Evolutionary conservation across 2,113 vertebrate species (phyloP), one percentile per base, ranked within the genome.

Genomic region (Orcinus orca): DNA sequence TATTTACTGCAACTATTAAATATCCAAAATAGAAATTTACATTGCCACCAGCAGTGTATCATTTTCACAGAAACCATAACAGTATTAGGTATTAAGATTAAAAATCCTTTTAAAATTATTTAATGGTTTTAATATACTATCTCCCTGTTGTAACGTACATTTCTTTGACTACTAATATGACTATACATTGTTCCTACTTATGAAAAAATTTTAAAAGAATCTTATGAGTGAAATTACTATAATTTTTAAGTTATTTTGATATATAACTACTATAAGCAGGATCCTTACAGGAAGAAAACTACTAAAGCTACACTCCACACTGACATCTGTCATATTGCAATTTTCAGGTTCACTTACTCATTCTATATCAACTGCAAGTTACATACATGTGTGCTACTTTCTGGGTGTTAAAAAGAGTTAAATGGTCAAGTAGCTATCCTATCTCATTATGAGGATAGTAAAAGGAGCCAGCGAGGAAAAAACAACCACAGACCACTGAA

Each of bases 1-100:
- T 23, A 91, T 83, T 90, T 84, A 86, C 63, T 87, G 17, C 55
- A 95, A 83, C n/a, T 55, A 23, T 13, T n/a, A 80, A 85, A 89
- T 86, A 92, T 29, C 81, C 5, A 74, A 92, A 84, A 94, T 3
- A 96, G 23, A 97, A 86, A 92, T 70, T 84, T 90, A 90, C 14
- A 92, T 14, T 93, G 76, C 53, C 50, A 88, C 36, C 55, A 90
- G n/a, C 14, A 88, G 21, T 77, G 10, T 73, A 55, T 79, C n/a
- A 86, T 82, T 76, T 88, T 93, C 58, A 95, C 36, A 91, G 23
- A 94, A 96, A 93, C 50, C 41, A 90, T 74, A 74, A 68, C 5
- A 88, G n/a, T 25, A 77, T 58, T 31, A 50, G 17, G 31, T 53
- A 15, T 55, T 92, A 90, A 83, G 85, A 80, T 62, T 47, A 33